Evolutionary conservation across 30 jellyfish, hydroid and myxozoan species (phyloP).

Genomic region (Turritopsis dohrnii): DNA sequence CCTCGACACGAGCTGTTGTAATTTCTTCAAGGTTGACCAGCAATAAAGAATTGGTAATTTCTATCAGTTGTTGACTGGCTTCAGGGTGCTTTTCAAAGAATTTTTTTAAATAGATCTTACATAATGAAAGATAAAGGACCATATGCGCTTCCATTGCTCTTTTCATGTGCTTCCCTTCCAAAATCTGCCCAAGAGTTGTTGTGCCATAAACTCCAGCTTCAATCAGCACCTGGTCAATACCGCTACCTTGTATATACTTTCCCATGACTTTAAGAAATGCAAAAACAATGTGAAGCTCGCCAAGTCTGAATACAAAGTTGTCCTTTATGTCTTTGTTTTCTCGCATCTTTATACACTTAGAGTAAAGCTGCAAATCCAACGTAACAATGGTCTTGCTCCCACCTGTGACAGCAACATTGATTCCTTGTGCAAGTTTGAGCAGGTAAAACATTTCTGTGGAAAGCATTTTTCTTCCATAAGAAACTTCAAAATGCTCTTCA

Average conservation of each 20-base stretch:
- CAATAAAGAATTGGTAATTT: neutral
- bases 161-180: constrained; percentile 34
- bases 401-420: constrained; percentile 23
- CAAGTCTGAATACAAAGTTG: constrained; percentile 30
- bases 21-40: neutral
- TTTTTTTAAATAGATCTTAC: neutral
- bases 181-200: constrained; percentile 34
- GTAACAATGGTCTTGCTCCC: constrained; percentile 12
- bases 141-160: constrained; percentile 48
- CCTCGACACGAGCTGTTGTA: neutral
- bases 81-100: constrained; percentile 6
- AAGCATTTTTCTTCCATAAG: too few relatives aligned
- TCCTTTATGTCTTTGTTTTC: constrained; percentile 23
- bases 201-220: constrained; percentile 45
- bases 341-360: constrained; percentile 24
- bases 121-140: constrained; percentile 20
- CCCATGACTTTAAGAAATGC: constrained; percentile 36
- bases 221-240: constrained; percentile 28
- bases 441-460: too few relatives aligned
- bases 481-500: too few relatives aligned
- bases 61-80: neutral
- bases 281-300: constrained; percentile 35
- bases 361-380: constrained; percentile 25
- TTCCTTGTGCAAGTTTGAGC: constrained; percentile 29
- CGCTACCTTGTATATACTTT: constrained; percentile 46